Conservation (phyloP, 2,797 vertebrate species). For the Danionella dracula region DNA sequence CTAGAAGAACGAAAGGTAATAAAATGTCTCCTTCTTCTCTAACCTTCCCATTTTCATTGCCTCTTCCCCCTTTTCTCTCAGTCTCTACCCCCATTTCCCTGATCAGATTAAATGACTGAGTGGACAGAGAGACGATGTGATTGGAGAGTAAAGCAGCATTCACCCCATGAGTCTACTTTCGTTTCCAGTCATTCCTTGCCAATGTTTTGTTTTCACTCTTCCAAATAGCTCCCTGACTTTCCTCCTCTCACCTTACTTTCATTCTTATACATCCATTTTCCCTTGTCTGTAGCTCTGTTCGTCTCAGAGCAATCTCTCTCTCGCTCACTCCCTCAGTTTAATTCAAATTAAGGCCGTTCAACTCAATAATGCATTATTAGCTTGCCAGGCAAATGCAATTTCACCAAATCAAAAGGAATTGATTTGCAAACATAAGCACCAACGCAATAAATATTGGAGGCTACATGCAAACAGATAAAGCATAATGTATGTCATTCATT, state of each 20-base stretch:
- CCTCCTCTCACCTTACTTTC: slow-evolving; percentile 5
- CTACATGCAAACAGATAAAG: neutral
- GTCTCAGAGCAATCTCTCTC: neutral
- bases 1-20: slow-evolving; percentile 5
- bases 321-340: neutral
- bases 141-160: slow-evolving; percentile 66
- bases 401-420: slow-evolving; percentile 10
- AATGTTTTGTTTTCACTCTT: neutral
- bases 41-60: neutral
- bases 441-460: neutral
- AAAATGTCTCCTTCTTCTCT: neutral
- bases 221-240: neutral
- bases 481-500: neutral
- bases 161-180: slow-evolving; percentile 62
- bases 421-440: neutral
- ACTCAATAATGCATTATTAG: slow-evolving; percentile 23
- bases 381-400: neutral
- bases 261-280: neutral
- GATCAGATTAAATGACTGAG: slow-evolving; percentile 66
- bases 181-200: slow-evolving; percentile 62
- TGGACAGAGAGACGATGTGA: slow-evolving; percentile 59
- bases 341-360: neutral
- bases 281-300: neutral
- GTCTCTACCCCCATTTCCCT: slow-evolving; percentile 36
- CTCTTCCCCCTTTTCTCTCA: neutral